Evolutionary conservation across 2,797 vertebrate species (phyloP).

Genomic region (Malacoctenus gilli): DNA sequence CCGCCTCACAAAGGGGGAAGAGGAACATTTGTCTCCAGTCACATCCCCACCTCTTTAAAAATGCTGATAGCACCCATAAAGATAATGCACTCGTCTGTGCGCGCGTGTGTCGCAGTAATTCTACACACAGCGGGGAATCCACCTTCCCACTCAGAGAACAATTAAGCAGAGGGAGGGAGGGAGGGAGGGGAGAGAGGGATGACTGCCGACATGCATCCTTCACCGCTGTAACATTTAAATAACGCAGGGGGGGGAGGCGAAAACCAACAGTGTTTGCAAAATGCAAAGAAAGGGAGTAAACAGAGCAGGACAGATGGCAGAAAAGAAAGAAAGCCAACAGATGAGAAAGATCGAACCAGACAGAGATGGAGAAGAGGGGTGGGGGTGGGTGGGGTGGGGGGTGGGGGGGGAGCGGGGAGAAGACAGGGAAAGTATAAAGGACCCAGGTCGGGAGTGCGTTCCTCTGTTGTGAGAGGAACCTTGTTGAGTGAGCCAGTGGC

Average conservation of each 20-base stretch:
- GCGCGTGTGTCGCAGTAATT: conserved; percentile 32
- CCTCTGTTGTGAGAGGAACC: conserved; percentile 71
- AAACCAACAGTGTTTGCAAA: conserved; percentile 31
- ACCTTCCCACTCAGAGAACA: conserved; percentile 50
- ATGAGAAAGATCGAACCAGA: conserved; percentile 51
- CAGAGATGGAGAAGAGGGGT: conserved; percentile 2
- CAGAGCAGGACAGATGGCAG: conserved; percentile 50
- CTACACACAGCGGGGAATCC: conserved; percentile 48
- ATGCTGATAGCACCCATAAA: conserved; percentile 40
- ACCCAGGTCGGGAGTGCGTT: conserved; percentile 50
- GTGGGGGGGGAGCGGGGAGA: neutral
- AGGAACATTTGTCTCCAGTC: conserved; percentile 34
- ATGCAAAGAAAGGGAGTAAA: conserved; percentile 40
- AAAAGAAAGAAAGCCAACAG: conserved; percentile 30
- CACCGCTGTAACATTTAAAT: conserved; percentile 31
- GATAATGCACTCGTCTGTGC: conserved; percentile 16
- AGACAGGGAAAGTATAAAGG: conserved; percentile 49
- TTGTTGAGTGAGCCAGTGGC: conserved; percentile 71
- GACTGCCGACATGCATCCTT: conserved; percentile 28
- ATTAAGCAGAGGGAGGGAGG: conserved; percentile 41
- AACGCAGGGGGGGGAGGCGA: conserved; percentile 13
- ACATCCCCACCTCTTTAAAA: conserved; percentile 37
- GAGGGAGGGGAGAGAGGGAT: conserved; percentile 1
- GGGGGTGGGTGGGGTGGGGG: neutral
- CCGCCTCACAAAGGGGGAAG: conserved; percentile 29